phyloP scores from a whole-genome alignment of 2,888 invertebrate genomes.

The Ernsta delagoae region DNA sequence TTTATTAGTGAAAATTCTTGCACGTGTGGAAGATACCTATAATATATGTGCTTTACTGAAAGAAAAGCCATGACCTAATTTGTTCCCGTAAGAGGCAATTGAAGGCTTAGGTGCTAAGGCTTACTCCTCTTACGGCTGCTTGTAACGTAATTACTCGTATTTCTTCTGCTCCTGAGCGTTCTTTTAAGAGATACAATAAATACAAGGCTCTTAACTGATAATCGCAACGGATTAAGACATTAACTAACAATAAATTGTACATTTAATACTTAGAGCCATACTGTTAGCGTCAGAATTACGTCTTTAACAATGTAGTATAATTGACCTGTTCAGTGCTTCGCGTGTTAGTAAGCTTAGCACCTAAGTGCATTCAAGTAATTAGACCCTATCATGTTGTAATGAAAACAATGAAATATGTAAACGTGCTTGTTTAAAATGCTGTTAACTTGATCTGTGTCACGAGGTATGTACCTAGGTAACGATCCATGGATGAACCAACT shows the following conservation, averaged over 20 bases:
- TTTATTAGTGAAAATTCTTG: neutral
- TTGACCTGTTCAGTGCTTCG: slow-evolving; percentile 51
- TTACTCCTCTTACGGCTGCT: slow-evolving; percentile 39
- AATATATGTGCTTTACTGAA: slow-evolving; percentile 1
- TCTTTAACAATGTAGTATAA: slow-evolving; percentile 12
- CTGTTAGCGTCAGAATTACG: slow-evolving; percentile 2
- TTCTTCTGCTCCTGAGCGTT: slow-evolving; percentile 11
- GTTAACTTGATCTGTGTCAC: slow-evolving; percentile 62
- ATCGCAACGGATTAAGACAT: slow-evolving; percentile 22
- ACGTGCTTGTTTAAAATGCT: slow-evolving; percentile 57
- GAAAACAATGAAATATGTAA: slow-evolving; percentile 72
- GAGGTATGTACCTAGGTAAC: slow-evolving; percentile 44
- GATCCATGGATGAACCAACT: slow-evolving; percentile 9
- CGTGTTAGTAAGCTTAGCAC: slow-evolving; percentile 54
- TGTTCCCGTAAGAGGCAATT: slow-evolving; percentile 37
- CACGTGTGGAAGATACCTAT: neutral
- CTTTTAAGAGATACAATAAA: slow-evolving; percentile 18
- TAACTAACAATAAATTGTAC: slow-evolving; percentile 3
- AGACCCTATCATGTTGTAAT: slow-evolving; percentile 76
- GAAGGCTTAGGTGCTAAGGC: slow-evolving; percentile 37
- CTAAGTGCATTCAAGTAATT: slow-evolving; percentile 68
- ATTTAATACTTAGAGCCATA: neutral
- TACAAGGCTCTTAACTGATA: slow-evolving; percentile 9
- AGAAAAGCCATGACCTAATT: slow-evolving; percentile 25
- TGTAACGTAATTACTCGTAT: slow-evolving; percentile 38